These are phyloP conservation scores for Glyptemys insculpta DNA, from an alignment of 2,797 vertebrate species.

Conservation along the genomic window DNA sequence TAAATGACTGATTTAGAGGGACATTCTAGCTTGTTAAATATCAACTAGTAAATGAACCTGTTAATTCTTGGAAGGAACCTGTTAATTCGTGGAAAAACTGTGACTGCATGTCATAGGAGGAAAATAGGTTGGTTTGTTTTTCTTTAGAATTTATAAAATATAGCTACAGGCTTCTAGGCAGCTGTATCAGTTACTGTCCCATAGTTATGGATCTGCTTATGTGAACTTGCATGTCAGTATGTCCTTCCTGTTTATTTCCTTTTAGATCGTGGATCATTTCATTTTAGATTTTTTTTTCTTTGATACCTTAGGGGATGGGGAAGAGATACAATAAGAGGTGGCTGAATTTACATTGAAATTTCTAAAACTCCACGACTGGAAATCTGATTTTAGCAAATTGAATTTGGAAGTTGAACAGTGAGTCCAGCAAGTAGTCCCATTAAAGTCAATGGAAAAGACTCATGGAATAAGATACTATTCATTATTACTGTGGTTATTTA, in stretches of 20 bases:
- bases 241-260: neutral
- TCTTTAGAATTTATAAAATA: neutral
- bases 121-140: slow-evolving; percentile 14
- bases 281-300: neutral
- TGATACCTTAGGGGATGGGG: neutral
- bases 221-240: neutral
- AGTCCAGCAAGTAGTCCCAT: neutral
- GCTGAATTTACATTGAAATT: neutral
- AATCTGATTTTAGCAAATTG: neutral
- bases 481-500: slow-evolving; percentile 57
- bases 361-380: neutral
- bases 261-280: neutral
- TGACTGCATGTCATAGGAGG: slow-evolving; percentile 48
- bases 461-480: neutral
- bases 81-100: slow-evolving; percentile 64
- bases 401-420: neutral
- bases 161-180: neutral
- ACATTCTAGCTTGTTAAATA: slow-evolving; percentile 76
- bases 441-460: neutral
- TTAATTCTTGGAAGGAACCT: slow-evolving; percentile 68
- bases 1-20: slow-evolving; percentile 66
- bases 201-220: neutral
- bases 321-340: neutral
- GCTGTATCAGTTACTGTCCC: neutral
- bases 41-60: slow-evolving; percentile 79